phyloP scores from a whole-genome alignment of 2,888 invertebrate species.

The Epistrophella euchroma region DNA sequence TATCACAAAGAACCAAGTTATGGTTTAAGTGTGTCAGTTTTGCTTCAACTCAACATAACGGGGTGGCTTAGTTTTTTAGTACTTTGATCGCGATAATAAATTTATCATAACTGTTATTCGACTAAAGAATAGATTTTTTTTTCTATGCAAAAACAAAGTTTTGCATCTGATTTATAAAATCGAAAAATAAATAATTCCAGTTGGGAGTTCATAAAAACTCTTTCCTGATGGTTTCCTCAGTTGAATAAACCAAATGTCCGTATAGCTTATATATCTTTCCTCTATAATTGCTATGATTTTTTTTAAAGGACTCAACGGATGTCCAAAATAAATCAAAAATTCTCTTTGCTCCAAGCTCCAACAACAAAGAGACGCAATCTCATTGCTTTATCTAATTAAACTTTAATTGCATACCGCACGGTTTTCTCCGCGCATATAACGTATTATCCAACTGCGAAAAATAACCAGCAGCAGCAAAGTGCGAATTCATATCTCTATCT shows the following conservation, averaged over 20 bases:
- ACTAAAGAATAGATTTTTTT: no score
- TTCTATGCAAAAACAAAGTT: no score
- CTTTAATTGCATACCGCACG: conserved; percentile 60
- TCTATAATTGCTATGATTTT: conserved; percentile 11
- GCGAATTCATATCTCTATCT: conserved; percentile 62
- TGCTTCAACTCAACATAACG: no score
- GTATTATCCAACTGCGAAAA: not conserved
- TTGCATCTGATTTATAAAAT: no score
- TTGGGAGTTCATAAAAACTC: not conserved
- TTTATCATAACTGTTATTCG: no score
- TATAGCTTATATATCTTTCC: not conserved
- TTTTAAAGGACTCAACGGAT: conserved; percentile 32
- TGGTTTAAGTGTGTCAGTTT: no score
- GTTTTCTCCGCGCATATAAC: not conserved
- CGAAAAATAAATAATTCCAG: no score
- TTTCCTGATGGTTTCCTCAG: not conserved
- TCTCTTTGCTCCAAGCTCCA: not conserved
- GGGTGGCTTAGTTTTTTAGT: no score
- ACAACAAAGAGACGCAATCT: conserved; percentile 50
- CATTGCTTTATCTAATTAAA: conserved; percentile 66
- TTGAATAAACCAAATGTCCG: not conserved
- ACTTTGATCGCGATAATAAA: no score
- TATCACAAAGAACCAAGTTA: no score
- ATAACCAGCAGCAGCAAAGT: conserved; percentile 44
- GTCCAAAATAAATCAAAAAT: conserved; percentile 56